A percentile compares a stretch with the other conserved stretches of the same genome.
Evolutionary conservation across 1,140 invertebrate species (phyloP).

Genomic region (Battus philenor): DNA sequence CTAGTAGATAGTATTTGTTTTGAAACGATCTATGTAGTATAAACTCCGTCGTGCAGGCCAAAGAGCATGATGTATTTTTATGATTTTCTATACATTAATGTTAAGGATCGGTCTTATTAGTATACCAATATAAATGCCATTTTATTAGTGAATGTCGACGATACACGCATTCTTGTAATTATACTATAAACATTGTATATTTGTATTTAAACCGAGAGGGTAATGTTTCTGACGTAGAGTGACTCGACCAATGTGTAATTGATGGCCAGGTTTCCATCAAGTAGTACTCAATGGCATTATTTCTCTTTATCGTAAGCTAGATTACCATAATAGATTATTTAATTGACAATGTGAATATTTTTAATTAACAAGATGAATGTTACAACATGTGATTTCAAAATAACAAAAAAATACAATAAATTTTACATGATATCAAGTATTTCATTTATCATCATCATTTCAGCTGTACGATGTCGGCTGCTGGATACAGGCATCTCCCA

Average conservation of each 20-base stretch:
- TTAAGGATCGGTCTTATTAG: slow-evolving; percentile 65
- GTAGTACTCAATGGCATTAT: slow-evolving; percentile 73
- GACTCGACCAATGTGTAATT: slow-evolving; percentile 69
- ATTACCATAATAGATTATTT: slow-evolving; percentile 72
- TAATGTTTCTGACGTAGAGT: slow-evolving; percentile 57
- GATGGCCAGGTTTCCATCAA: slow-evolving; percentile 48
- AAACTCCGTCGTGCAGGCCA: slow-evolving; percentile 72
- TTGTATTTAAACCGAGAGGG: slow-evolving; percentile 64
- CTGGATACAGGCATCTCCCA: too few species aligned
- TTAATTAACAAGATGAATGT: slow-evolving; percentile 77
- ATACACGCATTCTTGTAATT: slow-evolving; percentile 58
- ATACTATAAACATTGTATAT: slow-evolving; percentile 72
- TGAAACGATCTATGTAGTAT: slow-evolving; percentile 42
- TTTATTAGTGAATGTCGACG: slow-evolving; percentile 65
- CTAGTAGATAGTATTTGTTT: slow-evolving; percentile 52
- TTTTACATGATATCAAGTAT: slow-evolving; percentile 70
- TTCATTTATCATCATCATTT: slow-evolving; percentile 21
- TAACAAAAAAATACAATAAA: slow-evolving; percentile 76
- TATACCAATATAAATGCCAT: slow-evolving; percentile 70
- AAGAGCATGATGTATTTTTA: slow-evolving; percentile 75
- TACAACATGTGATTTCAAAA: slow-evolving; percentile 77
- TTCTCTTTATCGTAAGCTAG: slow-evolving; percentile 71
- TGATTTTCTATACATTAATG: slow-evolving; percentile 62
- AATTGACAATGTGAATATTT: slow-evolving; percentile 77
- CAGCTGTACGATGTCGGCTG: too few species aligned